Evolutionary conservation across 2,888 invertebrate genomes (phyloP).

Genomic region (Onchidella celtica): DNA sequence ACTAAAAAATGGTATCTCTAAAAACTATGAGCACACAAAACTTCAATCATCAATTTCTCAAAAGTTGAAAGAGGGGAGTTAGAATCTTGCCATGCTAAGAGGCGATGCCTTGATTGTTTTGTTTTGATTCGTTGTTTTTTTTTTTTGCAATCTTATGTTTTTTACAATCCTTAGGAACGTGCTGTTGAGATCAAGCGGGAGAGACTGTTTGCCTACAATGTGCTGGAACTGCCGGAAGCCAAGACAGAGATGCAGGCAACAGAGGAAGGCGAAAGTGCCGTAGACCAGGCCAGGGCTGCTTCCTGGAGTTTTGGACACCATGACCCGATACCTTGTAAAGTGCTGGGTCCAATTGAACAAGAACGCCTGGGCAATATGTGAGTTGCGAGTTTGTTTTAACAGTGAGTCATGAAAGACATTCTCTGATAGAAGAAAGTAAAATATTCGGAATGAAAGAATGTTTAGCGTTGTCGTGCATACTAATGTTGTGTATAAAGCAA

Average conservation of each 20-base stretch:
- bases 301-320: constrained; percentile 41
- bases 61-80: too few species aligned
- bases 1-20: too few species aligned
- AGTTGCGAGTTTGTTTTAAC: too few species aligned
- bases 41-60: too few species aligned
- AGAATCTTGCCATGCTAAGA: too few species aligned
- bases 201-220: constrained; percentile 28
- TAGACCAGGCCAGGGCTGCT: constrained; percentile 38
- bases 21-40: too few species aligned
- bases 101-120: too few species aligned
- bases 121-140: neutral
- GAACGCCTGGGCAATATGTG: constrained; percentile 35
- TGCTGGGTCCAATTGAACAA: constrained; percentile 34
- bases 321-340: constrained; percentile 39
- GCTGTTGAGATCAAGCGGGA: constrained; percentile 21
- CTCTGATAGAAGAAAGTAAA: too few species aligned
- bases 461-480: too few species aligned
- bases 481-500: too few species aligned
- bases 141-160: neutral
- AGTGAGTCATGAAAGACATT: too few species aligned
- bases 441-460: too few species aligned
- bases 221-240: constrained; percentile 35
- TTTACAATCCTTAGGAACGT: constrained; percentile 11
- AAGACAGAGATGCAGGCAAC: constrained; percentile 12
- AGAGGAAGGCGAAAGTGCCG: constrained; percentile 16